Evolutionary conservation across 2,888 invertebrate genomes (phyloP), one percentile per base, ranked within the genome.

Genomic region (Drosophila kanekoi): DNA sequence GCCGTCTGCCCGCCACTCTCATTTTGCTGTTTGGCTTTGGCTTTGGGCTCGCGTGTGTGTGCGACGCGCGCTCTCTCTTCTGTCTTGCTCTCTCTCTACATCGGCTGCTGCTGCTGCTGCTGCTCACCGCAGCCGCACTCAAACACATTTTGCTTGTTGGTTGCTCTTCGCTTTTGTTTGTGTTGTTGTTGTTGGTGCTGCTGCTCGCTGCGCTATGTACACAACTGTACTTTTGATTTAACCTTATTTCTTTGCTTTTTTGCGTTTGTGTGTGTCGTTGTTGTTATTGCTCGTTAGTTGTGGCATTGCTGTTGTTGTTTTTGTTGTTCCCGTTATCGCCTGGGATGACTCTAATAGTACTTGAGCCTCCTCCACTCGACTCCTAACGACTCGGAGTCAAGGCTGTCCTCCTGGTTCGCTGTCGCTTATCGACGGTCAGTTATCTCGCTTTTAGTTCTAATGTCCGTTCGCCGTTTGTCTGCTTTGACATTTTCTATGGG

Each of bases 211-310:
- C 80, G 80, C 89, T 87, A 82, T 87, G 86, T 89, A 89, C 90
- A 90, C 90, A 90, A 90, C 90, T 90, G 90, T 90, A 90, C 90
- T 90, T 90, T 89, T 87, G 90, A 90, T 89, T 90, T 89, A 89
- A 90, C 87, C 90, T 90, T 89, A 89, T 90, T 90, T 90, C 89
- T 88, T 86, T 65, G 66, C 72, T 79, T 70, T 81, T 79, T 78
- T 69, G 47, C 38, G 51, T 51, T 37, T 49, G 40, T 40, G 40
- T 43, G 51, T 67, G 49, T 41, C 69, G 74, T 70, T 64, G 75
- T 45, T 52, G 57, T 58, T 62, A 58, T 67, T 69, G 69, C 63
- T 72, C 37, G 66, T 54, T 56, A 58, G 62, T 63, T 77, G 59
- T 75, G 60, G 54, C 54, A 43, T 37, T 43, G 54, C 44, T 33